phyloP scores from a whole-genome alignment of 2,113 vertebrate species.

The Pelodiscus sinensis region DNA sequence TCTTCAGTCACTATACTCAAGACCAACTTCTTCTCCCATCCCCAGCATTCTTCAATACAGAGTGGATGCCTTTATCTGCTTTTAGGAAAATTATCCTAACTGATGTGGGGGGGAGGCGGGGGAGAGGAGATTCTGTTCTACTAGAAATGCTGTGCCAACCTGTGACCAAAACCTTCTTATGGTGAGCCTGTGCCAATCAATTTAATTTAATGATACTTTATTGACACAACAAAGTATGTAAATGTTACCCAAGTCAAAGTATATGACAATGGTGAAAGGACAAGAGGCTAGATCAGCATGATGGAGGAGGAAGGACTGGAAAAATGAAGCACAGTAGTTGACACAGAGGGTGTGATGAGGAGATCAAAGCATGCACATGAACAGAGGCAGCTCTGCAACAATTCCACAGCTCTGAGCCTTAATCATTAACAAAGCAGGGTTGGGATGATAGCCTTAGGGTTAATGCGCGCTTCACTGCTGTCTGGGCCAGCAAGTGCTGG shows the following conservation, averaged over 20 bases:
- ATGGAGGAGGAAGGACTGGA: neutral
- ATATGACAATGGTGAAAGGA: neutral
- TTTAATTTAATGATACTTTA: neutral
- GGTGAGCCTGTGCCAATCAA: neutral
- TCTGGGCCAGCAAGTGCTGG: neutral
- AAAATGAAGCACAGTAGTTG: neutral
- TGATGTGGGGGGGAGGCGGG: neutral
- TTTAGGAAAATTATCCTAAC: slow-evolving; percentile 37
- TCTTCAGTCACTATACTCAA: neutral
- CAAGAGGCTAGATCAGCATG: neutral
- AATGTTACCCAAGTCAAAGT: neutral
- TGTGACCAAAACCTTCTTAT: neutral
- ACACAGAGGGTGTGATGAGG: neutral
- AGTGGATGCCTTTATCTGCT: slow-evolving; percentile 16
- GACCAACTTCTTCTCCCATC: slow-evolving; percentile 34
- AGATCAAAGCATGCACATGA: neutral
- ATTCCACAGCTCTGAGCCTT: neutral
- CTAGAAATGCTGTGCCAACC: neutral
- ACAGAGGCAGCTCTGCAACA: neutral
- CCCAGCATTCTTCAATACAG: slow-evolving; percentile 26
- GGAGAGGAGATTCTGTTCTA: neutral
- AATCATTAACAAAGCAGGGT: neutral
- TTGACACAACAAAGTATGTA: neutral
- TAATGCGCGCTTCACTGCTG: neutral
- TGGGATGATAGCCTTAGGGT: neutral